Evolutionary conservation across 2,888 invertebrate species (phyloP).

Genomic region (Drosophila prostipennis): DNA sequence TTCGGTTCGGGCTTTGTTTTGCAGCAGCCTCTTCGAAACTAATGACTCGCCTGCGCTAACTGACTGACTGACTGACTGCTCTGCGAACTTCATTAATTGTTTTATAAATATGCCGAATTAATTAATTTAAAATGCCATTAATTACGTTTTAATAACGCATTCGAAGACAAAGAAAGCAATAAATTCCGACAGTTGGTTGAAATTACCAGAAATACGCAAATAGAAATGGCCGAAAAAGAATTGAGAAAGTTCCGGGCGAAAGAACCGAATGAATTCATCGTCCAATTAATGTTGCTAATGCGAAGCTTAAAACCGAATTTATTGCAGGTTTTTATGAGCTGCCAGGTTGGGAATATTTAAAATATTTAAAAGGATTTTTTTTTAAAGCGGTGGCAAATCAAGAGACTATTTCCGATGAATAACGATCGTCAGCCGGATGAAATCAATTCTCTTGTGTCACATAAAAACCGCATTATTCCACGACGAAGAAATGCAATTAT

Average conservation of each 20-base stretch:
- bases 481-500: constrained; percentile 17
- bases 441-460: neutral
- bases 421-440: neutral
- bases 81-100: constrained; percentile 74
- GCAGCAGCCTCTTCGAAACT: constrained; percentile 40
- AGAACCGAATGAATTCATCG: constrained; percentile 27
- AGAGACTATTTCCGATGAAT: constrained; percentile 17
- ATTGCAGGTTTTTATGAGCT: constrained; percentile 29
- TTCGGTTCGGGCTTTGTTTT: no score
- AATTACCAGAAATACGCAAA: constrained; percentile 32
- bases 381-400: neutral
- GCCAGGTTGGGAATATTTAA: constrained; percentile 5
- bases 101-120: constrained; percentile 78
- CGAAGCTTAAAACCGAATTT: constrained; percentile 21
- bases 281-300: constrained; percentile 41
- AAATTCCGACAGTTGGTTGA: constrained; percentile 33
- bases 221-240: constrained; percentile 23
- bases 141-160: constrained; percentile 74
- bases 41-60: constrained; percentile 51
- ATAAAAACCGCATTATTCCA: constrained; percentile 3
- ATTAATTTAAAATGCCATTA: constrained; percentile 77
- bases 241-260: constrained; percentile 35
- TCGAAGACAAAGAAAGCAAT: constrained; percentile 68
- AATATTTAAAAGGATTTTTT: neutral
- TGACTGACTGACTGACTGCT: constrained; percentile 45